Evolutionary conservation across 2,797 vertebrate genomes (phyloP), one percentile per base, ranked within the genome.

Genomic region (Spea hammondii): DNA sequence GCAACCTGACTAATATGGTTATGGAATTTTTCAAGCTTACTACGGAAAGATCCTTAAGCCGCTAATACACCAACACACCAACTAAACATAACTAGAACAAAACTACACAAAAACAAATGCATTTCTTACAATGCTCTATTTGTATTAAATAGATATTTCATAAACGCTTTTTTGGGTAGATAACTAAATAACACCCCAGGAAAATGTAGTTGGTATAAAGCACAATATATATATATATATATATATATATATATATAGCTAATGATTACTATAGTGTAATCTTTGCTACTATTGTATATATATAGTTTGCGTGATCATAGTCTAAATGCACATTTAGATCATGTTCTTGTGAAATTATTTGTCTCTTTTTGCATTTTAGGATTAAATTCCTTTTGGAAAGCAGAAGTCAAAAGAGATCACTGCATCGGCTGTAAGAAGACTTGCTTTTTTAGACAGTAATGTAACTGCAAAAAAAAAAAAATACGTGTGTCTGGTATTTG

Each of bases 1-100:
- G 65, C 70, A 44, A 69, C 65, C 55, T 69, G 71, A 70, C 72
- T 80, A 70, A 75, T 65, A 80, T 65, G 72, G 78, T 57, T 65
- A 71, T 70, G 72, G 67, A 75, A 75, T 74, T 62, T 70, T 64
- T 79, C 55, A 74, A 13, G 65, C 65, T 74, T 79, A 68, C 73
- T 67, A 72, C 4, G 62, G 65, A 55, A 74, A 62, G 72, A 60
- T 12, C 17, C 50, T 65, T 4, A 69, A 70, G 72, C 13, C 72
- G 54, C 67, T 14, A 45, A 64, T 54, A 49, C 9, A 66, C 17
- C 69, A 53, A 48, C 12, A 74, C 45, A 7, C 64, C 50, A 68
- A 50, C 2, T 47, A 47, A 57, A 11, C 44, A 9, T 54, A 4
- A 72, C 8, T 54, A 65, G 13, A 76, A 66, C 45, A 67, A 54